Evolutionary conservation across 2,888 invertebrate species (phyloP).

Genomic region (Glaucopsyche alexis): DNA sequence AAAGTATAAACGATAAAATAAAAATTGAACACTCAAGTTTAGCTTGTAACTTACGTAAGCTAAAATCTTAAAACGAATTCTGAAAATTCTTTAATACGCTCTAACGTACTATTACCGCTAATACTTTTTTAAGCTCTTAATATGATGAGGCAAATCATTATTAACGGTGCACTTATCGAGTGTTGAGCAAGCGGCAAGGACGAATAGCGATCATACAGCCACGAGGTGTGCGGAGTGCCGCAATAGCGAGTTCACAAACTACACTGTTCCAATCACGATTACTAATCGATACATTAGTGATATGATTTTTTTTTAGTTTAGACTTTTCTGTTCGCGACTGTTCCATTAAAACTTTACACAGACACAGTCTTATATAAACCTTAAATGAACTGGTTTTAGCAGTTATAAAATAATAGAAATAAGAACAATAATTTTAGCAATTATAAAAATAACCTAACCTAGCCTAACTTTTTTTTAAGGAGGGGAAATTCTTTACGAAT

Average conservation of each 20-base stretch:
- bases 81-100: background rate
- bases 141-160: slow-evolving; percentile 56
- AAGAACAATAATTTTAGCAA: too few relatives aligned
- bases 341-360: too few relatives aligned
- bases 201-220: slow-evolving; percentile 49
- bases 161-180: slow-evolving; percentile 57
- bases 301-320: background rate
- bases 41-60: background rate
- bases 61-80: slow-evolving; percentile 8
- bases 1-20: background rate
- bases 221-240: slow-evolving; percentile 48
- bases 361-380: background rate
- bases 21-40: background rate
- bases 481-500: too few relatives aligned
- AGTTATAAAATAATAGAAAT: too few relatives aligned
- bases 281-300: slow-evolving; percentile 15
- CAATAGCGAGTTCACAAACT: slow-evolving; percentile 42
- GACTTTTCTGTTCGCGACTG: too few relatives aligned
- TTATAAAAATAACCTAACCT: too few relatives aligned
- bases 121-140: slow-evolving; percentile 61
- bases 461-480: too few relatives aligned
- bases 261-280: slow-evolving; percentile 26
- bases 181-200: slow-evolving; percentile 71
- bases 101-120: slow-evolving; percentile 41
- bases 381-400: background rate